Percentiles rank a stretch among this genome's conserved stretches.
Evolutionary conservation across 2,113 vertebrate genomes (phyloP).

Genomic region (Cygnus atratus): DNA sequence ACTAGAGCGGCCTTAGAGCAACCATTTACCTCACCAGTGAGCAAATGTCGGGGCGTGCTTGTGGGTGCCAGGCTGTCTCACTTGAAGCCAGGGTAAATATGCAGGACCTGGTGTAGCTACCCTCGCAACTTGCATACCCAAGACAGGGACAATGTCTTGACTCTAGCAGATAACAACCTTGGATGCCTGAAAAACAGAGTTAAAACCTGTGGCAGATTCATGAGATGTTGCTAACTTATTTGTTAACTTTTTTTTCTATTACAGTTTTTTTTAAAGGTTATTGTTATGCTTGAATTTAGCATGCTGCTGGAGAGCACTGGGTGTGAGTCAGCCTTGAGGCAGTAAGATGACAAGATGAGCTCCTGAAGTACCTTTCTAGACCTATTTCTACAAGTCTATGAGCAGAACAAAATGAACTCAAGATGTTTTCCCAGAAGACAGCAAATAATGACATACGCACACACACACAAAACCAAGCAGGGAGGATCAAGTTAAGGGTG

Average conservation of each 20-base stretch:
- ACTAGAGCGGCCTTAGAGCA: neutral
- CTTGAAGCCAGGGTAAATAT: neutral
- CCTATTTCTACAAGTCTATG: slow-evolving; percentile 45
- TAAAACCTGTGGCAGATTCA: neutral
- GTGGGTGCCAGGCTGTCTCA: neutral
- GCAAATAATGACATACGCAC: neutral
- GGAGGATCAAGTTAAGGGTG: neutral
- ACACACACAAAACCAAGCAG: neutral
- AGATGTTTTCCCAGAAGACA: slow-evolving; percentile 59
- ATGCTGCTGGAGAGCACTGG: neutral
- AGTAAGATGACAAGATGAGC: slow-evolving; percentile 31
- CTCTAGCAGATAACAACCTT: neutral
- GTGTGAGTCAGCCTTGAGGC: slow-evolving; percentile 45
- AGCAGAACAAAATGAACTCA: slow-evolving; percentile 54
- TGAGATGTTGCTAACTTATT: neutral
- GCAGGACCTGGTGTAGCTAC: neutral
- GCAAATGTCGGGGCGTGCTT: neutral
- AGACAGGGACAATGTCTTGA: neutral
- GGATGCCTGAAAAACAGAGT: neutral
- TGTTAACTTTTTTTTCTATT: slow-evolving; percentile 19
- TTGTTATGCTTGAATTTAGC: slow-evolving; percentile 1
- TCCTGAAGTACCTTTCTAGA: slow-evolving; percentile 49
- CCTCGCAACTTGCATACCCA: neutral
- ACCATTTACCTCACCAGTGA: neutral
- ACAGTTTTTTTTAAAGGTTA: neutral